Conservation (phyloP, 2,888 invertebrate species). For the Cordilura impudica region DNA sequence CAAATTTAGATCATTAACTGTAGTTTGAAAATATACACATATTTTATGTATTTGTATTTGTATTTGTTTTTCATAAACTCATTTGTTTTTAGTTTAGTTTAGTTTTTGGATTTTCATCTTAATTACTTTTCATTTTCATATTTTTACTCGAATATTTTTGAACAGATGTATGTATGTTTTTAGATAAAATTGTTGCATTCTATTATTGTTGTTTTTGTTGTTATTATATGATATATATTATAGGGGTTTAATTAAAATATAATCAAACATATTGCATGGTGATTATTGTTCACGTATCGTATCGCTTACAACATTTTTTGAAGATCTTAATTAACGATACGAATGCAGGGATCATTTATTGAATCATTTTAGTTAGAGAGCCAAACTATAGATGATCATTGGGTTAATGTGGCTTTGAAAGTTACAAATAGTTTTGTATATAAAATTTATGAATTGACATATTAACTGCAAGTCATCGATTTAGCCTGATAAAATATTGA, state of each 20-base stretch:
- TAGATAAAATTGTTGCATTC: not conserved
- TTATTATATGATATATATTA: conserved; percentile 1
- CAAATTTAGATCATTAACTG: conserved; percentile 10
- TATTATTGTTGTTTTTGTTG: conserved; percentile 1
- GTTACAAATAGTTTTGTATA: too few species aligned
- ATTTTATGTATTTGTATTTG: not conserved
- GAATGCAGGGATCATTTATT: not conserved
- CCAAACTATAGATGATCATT: too few species aligned
- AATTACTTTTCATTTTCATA: conserved; percentile 45
- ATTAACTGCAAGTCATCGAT: too few species aligned
- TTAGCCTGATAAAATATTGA: too few species aligned
- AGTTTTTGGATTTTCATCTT: conserved; percentile 40
- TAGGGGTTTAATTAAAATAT: conserved; percentile 37
- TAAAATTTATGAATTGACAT: too few species aligned
- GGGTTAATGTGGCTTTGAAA: too few species aligned
- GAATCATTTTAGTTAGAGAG: not conserved
- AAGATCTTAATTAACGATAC: conserved; percentile 35
- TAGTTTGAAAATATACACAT: conserved; percentile 8
- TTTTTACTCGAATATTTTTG: not conserved
- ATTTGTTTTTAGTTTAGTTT: not conserved
- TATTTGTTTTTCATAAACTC: not conserved
- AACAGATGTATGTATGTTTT: conserved; percentile 21
- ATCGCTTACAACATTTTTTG: conserved; percentile 13
- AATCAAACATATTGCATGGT: conserved; percentile 25
- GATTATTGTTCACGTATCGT: conserved; percentile 26